A percentile compares a stretch with the other conserved stretches of the same genome.
These are phyloP conservation scores for Nerophis lumbriciformis DNA, from an alignment of 2,113 vertebrate genomes.

Conservation along the genomic window DNA sequence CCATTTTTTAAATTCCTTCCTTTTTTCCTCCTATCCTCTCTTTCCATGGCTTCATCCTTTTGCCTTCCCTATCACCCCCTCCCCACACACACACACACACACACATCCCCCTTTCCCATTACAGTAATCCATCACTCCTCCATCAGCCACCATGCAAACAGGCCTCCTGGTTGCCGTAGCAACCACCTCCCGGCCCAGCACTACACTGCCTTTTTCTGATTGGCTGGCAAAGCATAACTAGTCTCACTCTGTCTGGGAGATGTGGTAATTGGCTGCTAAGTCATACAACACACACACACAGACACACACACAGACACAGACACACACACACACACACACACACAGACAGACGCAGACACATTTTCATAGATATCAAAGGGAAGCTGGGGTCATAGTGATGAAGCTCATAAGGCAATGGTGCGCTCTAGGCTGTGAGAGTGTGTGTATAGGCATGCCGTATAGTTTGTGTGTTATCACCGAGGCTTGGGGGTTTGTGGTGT, in stretches of 20 bases:
- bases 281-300: conserved; percentile 48
- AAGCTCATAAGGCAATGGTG: conserved; percentile 51
- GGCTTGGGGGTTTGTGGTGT: conserved; percentile 50
- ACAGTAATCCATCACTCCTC: conserved; percentile 77
- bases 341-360: conserved; percentile 35
- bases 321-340: conserved; percentile 10
- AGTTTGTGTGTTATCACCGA: conserved; percentile 17
- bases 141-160: conserved; percentile 79
- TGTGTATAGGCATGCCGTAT: background rate
- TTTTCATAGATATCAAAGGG: conserved; percentile 58
- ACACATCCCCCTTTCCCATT: conserved; percentile 57
- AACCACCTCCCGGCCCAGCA: conserved; percentile 79
- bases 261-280: conserved; percentile 83
- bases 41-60: background rate
- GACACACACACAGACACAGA: conserved; percentile 25
- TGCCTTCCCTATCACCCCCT: conserved; percentile 14
- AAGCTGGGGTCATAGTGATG: conserved; percentile 64
- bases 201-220: conserved; percentile 69
- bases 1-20: conserved; percentile 4
- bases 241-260: conserved; percentile 74
- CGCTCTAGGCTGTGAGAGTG: conserved; percentile 33
- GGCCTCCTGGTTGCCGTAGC: conserved; percentile 76
- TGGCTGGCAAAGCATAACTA: conserved; percentile 70
- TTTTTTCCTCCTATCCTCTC: conserved; percentile 22
- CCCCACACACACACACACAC: conserved; percentile 50